Evolutionary conservation across 2,797 vertebrate species (phyloP), one percentile per base, ranked within the genome.

Genomic region (Schizothorax lantsangensis): DNA sequence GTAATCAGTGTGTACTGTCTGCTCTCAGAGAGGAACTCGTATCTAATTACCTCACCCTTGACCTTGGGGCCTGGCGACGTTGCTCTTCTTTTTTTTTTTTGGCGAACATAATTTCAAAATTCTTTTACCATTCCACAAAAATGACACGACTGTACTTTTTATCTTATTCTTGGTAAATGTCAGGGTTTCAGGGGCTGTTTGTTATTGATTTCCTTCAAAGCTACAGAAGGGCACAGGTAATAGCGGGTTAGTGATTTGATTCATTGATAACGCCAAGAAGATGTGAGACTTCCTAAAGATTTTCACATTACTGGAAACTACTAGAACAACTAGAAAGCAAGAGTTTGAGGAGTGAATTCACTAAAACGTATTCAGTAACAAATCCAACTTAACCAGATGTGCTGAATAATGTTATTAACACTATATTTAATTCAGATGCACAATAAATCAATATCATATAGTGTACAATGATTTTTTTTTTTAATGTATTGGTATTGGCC

Each of bases 31-130:
- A 89, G 87, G 89, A 88, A 91, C 89, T 92, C 85, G 89, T 90
- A 89, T 92, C 91, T 94, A 93, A 95, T 95, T 93, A 93, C 91
- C 86, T 86, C 84, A 92, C 91, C 92, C 91, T 84, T 92, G 94
- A 93, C 93, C 93, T 91, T 85, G 33, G 12, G 12, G 79, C 79
- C 82, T 85, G 81, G 81, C 80, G n/a, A 77, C 77, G 59, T 85
- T 68, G 9, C 71, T 69, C 79, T 82, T 9, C 80, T 72, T 72
- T 21, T 10, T n/a, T 12, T 1, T 54, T n/a, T 52, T 59, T 30
- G 33, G 64, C 47, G 49, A 87, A 84, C 33, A 54, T 26, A 15
- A 62, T 64, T 72, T 69, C 10, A n/a, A 64, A 52, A 54, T 12
- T 10, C 87, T 89, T 92, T 90, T 93, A 85, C 90, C 86, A 91